A percentile compares a stretch with the other conserved stretches of the same genome.
Conservation (phyloP, 2,113 vertebrate species). For the Zosterops pallidus region DNA sequence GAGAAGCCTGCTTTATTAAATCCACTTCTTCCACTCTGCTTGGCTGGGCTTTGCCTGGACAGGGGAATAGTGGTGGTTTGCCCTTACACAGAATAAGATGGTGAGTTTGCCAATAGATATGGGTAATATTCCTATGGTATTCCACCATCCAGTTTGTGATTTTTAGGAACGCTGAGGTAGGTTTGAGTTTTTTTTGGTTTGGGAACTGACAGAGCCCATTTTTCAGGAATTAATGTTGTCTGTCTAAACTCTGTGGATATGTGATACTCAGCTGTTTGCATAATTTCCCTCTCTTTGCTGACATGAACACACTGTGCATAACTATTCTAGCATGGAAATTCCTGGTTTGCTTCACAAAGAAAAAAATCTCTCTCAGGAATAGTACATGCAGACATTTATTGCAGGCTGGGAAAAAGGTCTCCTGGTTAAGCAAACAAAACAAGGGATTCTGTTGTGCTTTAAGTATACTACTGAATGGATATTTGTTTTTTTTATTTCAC, state of each 20-base stretch:
- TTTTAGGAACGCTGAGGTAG: neutral
- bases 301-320: neutral
- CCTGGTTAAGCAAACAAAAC: neutral
- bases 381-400: neutral
- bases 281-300: neutral
- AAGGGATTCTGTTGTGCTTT: neutral
- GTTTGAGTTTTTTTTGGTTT: neutral
- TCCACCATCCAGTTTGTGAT: neutral
- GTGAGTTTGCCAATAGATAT: neutral
- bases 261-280: neutral
- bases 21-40: neutral
- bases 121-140: neutral
- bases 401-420: neutral
- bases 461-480: neutral
- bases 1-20: neutral
- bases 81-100: neutral
- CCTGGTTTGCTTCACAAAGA: neutral
- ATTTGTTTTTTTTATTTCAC: constrained; percentile 44
- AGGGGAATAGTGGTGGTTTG: neutral
- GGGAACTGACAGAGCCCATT: neutral
- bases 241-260: neutral
- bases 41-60: neutral
- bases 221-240: neutral
- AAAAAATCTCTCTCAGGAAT: neutral
- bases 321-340: neutral